These are phyloP conservation scores for Micromussa lordhowensis DNA, from an alignment of 92 coral and sea anemone species.

Conservation along the genomic window DNA sequence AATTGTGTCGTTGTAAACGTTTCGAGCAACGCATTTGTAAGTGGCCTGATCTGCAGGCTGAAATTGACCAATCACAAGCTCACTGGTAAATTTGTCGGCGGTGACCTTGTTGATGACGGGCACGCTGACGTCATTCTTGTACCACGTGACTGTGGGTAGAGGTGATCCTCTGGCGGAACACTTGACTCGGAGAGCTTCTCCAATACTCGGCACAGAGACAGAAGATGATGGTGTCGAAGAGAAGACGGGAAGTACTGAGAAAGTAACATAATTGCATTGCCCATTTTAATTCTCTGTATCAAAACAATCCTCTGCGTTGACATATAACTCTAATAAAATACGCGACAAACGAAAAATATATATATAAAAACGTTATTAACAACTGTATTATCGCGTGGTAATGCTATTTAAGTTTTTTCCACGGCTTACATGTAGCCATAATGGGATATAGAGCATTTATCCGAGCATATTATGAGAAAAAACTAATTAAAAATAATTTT, in stretches of 20 bases:
- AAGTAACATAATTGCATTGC: not conserved
- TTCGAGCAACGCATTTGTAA: slow-evolving; percentile 67
- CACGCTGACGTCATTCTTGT: slow-evolving; percentile 30
- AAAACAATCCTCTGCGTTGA: not conserved
- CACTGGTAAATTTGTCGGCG: slow-evolving; percentile 25
- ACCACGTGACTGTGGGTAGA: slow-evolving; percentile 61
- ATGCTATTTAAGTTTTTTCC: too few species aligned
- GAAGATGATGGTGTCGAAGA: not conserved
- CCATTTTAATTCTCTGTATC: not conserved
- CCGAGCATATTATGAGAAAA: too few species aligned
- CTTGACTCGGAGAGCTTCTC: slow-evolving; percentile 15
- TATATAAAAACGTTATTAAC: too few species aligned
- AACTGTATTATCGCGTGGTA: too few species aligned
- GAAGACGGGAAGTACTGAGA: slow-evolving; percentile 5
- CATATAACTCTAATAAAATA: too few species aligned
- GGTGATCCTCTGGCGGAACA: slow-evolving; percentile 64
- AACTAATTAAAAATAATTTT: too few species aligned
- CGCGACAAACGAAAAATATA: too few species aligned
- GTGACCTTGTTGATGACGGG: not conserved
- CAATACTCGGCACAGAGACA: not conserved
- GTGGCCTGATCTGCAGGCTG: slow-evolving; percentile 66
- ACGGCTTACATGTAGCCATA: too few species aligned
- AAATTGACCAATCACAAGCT: slow-evolving; percentile 56
- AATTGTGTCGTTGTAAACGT: slow-evolving; percentile 31
- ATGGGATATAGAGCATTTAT: too few species aligned